Conservation (phyloP, 2,113 vertebrate species). For the Scortum barcoo region DNA sequence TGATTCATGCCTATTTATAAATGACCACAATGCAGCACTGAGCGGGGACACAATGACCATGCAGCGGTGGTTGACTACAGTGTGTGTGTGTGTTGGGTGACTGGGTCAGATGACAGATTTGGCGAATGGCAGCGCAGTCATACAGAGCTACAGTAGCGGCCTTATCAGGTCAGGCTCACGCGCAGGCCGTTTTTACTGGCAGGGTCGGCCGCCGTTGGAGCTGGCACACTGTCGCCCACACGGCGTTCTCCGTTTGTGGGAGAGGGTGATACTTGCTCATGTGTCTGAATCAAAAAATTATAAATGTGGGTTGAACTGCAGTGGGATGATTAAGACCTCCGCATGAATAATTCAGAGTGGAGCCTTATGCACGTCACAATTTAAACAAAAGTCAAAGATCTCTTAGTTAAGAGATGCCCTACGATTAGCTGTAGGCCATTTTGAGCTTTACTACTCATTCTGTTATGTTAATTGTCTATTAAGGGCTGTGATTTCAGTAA, state of each 20-base stretch:
- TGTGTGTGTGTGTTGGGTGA: conserved; percentile 19
- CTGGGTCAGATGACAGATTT: conserved; percentile 59
- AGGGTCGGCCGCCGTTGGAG: not conserved
- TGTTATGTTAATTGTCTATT: not conserved
- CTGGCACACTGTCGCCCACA: conserved; percentile 13
- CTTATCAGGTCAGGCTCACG: conserved; percentile 45
- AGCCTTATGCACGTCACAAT: not conserved
- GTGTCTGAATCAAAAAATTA: conserved; percentile 9
- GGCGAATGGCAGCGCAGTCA: conserved; percentile 37
- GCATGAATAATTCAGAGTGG: not conserved
- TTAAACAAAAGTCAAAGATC: not conserved
- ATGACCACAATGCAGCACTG: conserved; percentile 27
- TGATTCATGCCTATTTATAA: conserved; percentile 20
- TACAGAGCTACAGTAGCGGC: conserved; percentile 38
- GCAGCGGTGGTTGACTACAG: not conserved
- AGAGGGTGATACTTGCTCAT: conserved; percentile 18
- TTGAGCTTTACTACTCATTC: no score
- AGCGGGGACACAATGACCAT: conserved; percentile 15
- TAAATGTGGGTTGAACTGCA: not conserved
- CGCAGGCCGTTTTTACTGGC: conserved; percentile 16
- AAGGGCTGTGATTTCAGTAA: not conserved
- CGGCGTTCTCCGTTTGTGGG: not conserved
- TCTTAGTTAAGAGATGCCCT: not conserved
- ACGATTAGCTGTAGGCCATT: not conserved
- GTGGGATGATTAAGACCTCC: conserved; percentile 3